phyloP scores from a whole-genome alignment of 2,797 vertebrate genomes.

The Myiothlypis coronata region DNA sequence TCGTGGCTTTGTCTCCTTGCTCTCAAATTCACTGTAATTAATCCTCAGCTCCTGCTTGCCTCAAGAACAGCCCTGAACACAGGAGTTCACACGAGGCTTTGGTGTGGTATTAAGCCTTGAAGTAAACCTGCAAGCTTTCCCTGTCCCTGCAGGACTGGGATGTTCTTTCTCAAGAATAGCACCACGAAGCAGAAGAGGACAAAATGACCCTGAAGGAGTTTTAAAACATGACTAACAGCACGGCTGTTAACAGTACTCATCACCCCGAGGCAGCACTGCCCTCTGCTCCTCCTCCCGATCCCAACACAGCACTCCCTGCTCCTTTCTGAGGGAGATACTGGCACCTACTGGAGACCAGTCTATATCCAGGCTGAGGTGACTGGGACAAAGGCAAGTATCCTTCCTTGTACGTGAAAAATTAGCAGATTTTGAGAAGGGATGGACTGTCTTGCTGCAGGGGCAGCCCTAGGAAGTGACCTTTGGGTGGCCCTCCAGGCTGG shows the following conservation, averaged over 20 bases:
- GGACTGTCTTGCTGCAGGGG: neutral
- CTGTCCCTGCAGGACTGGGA: neutral
- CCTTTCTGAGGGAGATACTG: neutral
- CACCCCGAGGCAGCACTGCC: neutral
- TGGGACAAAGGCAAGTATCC: neutral
- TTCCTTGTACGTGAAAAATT: rapidly evolving
- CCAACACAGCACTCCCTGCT: rapidly evolving
- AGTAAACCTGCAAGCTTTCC: neutral
- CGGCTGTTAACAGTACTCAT: neutral
- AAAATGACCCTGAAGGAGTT: neutral
- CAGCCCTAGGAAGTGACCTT: neutral
- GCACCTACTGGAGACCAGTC: conserved; percentile 53
- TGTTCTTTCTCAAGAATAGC: neutral
- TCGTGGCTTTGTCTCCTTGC: neutral
- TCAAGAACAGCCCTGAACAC: neutral
- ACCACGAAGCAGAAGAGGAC: neutral
- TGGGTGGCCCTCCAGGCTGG: neutral
- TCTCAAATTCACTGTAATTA: neutral
- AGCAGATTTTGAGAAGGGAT: neutral
- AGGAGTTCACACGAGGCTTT: neutral
- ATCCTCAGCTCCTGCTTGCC: neutral
- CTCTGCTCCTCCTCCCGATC: neutral
- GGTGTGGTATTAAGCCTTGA: neutral
- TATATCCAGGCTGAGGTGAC: neutral
- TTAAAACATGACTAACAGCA: neutral